Evolutionary conservation across 1,140 invertebrate genomes (phyloP).

Genomic region (Apis mellifera): Amel_HAv3.1 CM009931.2:21042501-21043000

Average conservation of each 20-base stretch:
- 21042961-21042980: too few relatives aligned
- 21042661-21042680: neutral
- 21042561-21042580: neutral
- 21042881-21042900: neutral
- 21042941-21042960: neutral
- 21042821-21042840: constrained; percentile 65
- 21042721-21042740: neutral
- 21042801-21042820: constrained; percentile 78
- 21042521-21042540: neutral
- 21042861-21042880: neutral
- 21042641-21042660: neutral
- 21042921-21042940: neutral
- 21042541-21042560: neutral
- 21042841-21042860: constrained; percentile 36
- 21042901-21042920: neutral
- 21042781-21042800: constrained; percentile 73
- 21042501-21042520: neutral
- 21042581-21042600: neutral
- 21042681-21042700: neutral
- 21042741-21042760: constrained; percentile 48
- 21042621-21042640: neutral
- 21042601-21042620: neutral
- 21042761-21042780: constrained; percentile 33
- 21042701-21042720: constrained; percentile 30
- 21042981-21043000: constrained; percentile 37